Percentiles rank a stretch among this genome's conserved stretches.
Conservation (phyloP, 2,113 vertebrate genomes). For the Lagopus leucura region DNA sequence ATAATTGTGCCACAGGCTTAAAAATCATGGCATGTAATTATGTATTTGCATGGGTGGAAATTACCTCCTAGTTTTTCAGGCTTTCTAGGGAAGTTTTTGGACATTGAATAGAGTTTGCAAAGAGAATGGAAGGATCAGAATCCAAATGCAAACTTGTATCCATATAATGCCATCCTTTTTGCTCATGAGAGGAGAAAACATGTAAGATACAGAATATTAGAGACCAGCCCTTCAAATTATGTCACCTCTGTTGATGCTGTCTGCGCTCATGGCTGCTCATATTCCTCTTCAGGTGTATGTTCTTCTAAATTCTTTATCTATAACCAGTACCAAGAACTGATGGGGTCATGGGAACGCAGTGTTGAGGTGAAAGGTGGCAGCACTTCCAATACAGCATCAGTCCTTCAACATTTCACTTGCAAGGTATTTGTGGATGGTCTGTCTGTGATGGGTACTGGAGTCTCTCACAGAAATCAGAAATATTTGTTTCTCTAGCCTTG, state of each 20-base stretch:
- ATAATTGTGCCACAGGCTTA: not conserved
- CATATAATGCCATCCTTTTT: not conserved
- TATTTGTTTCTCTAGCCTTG: not conserved
- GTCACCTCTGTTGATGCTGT: not conserved
- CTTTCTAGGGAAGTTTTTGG: not conserved
- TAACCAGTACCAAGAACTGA: not conserved
- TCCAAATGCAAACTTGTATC: not conserved
- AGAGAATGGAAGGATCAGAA: not conserved
- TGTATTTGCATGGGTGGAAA: not conserved
- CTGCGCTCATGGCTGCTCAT: not conserved
- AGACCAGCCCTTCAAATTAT: not conserved
- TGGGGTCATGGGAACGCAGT: not conserved
- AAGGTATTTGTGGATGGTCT: not conserved
- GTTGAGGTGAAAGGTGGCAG: not conserved
- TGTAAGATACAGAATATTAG: fast-evolving
- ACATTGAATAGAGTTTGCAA: not conserved
- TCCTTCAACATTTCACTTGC: not conserved
- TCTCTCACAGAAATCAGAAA: not conserved
- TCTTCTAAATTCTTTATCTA: not conserved
- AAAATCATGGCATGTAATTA: not conserved
- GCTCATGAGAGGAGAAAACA: not conserved
- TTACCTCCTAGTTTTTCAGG: not conserved
- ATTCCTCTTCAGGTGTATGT: not conserved
- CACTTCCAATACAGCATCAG: not conserved
- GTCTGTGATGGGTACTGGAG: not conserved